These are phyloP conservation scores for Hirudinaria manillensis DNA, from an alignment of 2,888 invertebrate genomes.

Conservation along the genomic window DNA sequence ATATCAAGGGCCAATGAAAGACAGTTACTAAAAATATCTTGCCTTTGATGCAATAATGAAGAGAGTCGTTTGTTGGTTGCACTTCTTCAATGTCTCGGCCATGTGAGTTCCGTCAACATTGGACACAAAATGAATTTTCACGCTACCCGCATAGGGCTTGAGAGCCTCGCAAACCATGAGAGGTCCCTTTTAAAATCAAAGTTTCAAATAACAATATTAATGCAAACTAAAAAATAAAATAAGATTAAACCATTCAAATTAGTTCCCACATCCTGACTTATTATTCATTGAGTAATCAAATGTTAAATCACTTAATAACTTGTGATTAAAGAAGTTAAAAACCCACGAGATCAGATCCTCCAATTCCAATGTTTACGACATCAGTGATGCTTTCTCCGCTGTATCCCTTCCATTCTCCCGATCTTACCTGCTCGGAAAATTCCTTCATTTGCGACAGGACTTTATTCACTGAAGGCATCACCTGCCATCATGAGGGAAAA, in stretches of 20 bases:
- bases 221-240: background rate
- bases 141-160: slow-evolving; percentile 70
- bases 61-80: slow-evolving; percentile 85
- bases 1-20: no score
- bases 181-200: slow-evolving; percentile 66
- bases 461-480: slow-evolving; percentile 79
- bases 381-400: slow-evolving; percentile 91
- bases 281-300: no score
- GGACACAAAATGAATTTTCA: slow-evolving; percentile 88
- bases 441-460: slow-evolving; percentile 90
- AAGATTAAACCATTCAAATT: no score
- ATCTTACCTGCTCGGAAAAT: slow-evolving; percentile 71
- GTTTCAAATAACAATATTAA: background rate
- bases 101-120: slow-evolving; percentile 98
- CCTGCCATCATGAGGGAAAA: slow-evolving; percentile 46
- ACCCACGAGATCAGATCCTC: slow-evolving; percentile 85
- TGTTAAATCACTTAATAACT: no score
- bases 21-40: background rate
- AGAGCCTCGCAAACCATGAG: slow-evolving; percentile 97
- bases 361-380: slow-evolving; percentile 97
- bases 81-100: slow-evolving; percentile 80
- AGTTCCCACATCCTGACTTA: no score
- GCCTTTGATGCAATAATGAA: slow-evolving; percentile 96
- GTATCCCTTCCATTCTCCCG: slow-evolving; percentile 65
- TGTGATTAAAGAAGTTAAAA: background rate